phyloP scores from a whole-genome alignment of 2,888 invertebrate genomes.

The Galeopsomyia nigrocyanea region DNA sequence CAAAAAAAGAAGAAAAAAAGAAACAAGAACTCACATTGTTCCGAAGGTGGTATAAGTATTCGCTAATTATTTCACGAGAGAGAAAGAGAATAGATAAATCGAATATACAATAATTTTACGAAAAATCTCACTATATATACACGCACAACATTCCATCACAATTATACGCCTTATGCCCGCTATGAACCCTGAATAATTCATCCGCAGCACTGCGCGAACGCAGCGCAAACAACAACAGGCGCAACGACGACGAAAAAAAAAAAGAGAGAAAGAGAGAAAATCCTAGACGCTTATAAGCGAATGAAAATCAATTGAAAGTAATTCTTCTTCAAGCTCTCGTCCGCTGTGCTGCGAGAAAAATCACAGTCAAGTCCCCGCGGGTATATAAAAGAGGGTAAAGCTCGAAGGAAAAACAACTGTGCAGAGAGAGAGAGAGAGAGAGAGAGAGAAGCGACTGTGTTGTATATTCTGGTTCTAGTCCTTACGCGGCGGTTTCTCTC shows the following conservation, averaged over 20 bases:
- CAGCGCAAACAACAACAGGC: constrained; percentile 19
- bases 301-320: neutral
- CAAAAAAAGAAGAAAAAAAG: too few species aligned
- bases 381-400: neutral
- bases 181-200: too few species aligned
- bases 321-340: constrained; percentile 12
- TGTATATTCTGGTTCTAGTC: too few species aligned
- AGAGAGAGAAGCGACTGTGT: neutral
- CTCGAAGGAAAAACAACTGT: constrained; percentile 7
- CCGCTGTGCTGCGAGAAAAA: constrained; percentile 12
- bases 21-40: too few species aligned
- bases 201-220: constrained; percentile 15
- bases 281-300: neutral
- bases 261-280: neutral
- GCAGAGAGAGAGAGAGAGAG: constrained; percentile 9
- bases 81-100: too few species aligned
- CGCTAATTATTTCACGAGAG: too few species aligned
- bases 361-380: neutral
- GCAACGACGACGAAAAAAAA: neutral
- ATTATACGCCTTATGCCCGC: too few species aligned
- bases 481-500: too few species aligned
- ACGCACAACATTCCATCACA: too few species aligned
- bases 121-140: too few species aligned
- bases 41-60: too few species aligned
- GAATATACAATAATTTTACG: too few species aligned